Evolutionary conservation across 2,797 vertebrate genomes (phyloP).

Genomic region (Prunella strophiata): DNA sequence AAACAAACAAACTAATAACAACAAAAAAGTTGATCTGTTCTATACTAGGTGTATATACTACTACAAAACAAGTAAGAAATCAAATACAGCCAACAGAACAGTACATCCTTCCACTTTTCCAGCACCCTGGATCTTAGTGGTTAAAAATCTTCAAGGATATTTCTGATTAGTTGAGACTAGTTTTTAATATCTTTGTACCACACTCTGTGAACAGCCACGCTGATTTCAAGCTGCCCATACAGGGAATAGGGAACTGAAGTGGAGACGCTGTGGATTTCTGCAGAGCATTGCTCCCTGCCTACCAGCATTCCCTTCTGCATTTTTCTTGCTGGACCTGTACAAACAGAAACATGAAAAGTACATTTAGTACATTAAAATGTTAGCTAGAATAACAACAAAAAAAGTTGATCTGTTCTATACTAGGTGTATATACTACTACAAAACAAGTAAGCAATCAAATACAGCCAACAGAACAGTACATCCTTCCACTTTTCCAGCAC

Average conservation of each 20-base stretch:
- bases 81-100: not conserved
- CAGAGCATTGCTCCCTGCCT: not conserved
- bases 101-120: not conserved
- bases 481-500: not conserved
- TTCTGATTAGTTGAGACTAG: not conserved
- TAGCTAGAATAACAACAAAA: not conserved
- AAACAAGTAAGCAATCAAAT: not conserved
- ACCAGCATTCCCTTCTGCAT: fast-evolving
- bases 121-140: not conserved
- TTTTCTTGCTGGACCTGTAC: not conserved
- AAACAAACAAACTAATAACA: not conserved
- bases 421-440: not conserved
- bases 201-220: not conserved
- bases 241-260: not conserved
- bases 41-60: not conserved
- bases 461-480: not conserved
- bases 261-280: not conserved
- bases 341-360: too few species aligned
- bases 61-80: not conserved
- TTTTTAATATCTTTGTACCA: not conserved
- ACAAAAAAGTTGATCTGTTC: not conserved
- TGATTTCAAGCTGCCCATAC: not conserved
- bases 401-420: not conserved
- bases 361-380: too few species aligned
- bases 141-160: not conserved